These are phyloP conservation scores for Enoplolaimus lenunculus DNA, from an alignment of 2,888 invertebrate species.

Conservation along the genomic window DNA sequence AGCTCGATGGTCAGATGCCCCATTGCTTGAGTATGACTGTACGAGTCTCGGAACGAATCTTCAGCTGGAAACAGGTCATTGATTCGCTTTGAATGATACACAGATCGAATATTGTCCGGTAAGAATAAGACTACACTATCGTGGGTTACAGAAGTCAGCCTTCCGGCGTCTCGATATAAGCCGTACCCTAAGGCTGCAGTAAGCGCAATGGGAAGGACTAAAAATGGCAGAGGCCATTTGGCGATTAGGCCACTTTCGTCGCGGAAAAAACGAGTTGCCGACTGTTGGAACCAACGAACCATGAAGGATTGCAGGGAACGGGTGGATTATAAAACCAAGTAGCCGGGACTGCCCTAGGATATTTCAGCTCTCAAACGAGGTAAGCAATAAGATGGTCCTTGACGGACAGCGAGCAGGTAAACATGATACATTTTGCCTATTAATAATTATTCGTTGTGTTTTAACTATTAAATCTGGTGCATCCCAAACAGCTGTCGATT, in stretches of 20 bases:
- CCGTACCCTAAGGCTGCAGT: constrained; percentile 22
- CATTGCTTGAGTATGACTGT: constrained; percentile 28
- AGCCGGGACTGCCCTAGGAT: no score
- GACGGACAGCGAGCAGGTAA: no score
- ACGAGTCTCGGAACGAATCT: constrained; percentile 34
- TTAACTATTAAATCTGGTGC: no score
- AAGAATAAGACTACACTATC: constrained; percentile 30
- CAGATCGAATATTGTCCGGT: constrained; percentile 35
- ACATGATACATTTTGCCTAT: no score
- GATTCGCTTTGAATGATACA: constrained; percentile 26
- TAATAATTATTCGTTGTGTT: no score
- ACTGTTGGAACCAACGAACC: constrained; percentile 22
- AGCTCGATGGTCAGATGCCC: constrained; percentile 34
- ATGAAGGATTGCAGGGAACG: no score
- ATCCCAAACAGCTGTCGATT: no score
- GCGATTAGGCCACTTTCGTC: constrained; percentile 32
- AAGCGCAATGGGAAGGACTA: constrained; percentile 31
- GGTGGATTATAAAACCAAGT: no score
- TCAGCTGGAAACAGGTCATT: constrained; percentile 32
- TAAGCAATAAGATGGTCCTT: no score
- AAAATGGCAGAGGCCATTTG: constrained; percentile 34
- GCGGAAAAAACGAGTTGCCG: constrained; percentile 22
- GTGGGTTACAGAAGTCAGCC: not conserved
- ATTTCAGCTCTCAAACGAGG: no score
- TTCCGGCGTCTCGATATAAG: not conserved